Evolutionary conservation across 1,140 invertebrate genomes (phyloP), one percentile per base, ranked within the genome.

Genomic region (Neotoxoptera formosana): DNA sequence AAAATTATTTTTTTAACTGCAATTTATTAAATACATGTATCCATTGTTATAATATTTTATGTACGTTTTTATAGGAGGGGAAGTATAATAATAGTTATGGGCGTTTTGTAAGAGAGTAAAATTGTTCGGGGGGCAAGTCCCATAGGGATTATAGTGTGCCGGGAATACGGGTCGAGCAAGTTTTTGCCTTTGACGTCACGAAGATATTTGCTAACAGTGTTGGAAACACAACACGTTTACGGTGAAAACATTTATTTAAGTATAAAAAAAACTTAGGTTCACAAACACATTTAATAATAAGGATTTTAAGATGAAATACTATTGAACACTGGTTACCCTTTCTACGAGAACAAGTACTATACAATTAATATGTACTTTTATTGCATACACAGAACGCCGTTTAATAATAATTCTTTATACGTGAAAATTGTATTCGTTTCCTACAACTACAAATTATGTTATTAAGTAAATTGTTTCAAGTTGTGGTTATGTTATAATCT

Each of bases 151-250:
- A 93, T 36, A 45, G 91, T 86, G 48, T 51, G 25, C 81, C 76
- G 76, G 91, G 91, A 86, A 86, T 93, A 86, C 81, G 81, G 91
- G 81, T 93, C 36, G 91, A 93, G 48, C 91, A 93, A 93, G 81
- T 93, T 93, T 93, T 53, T 86, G 91, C 91, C 51, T 53, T 93
- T 93, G 91, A 93, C 81, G 91, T 93, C 91, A 93, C 91, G 91
- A 83, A 93, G 91, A 93, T 93, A 83, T 93, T 93, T 86, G 81
- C 91, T 86, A 93, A 93, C 91, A 93, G 91, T 93, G 81, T 93
- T 86, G 91, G 91, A 93, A 93, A 93, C 91, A 93, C 76, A 93
- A 93, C 91, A 93, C 81, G 48, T 93, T 84, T 93, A 84, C 47
- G 48, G 48, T 83, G 30, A 45, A 83, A 93, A 56, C 51, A 93